Conservation (phyloP, 2,888 invertebrate species). For the Pasiphila rectangulata region DNA sequence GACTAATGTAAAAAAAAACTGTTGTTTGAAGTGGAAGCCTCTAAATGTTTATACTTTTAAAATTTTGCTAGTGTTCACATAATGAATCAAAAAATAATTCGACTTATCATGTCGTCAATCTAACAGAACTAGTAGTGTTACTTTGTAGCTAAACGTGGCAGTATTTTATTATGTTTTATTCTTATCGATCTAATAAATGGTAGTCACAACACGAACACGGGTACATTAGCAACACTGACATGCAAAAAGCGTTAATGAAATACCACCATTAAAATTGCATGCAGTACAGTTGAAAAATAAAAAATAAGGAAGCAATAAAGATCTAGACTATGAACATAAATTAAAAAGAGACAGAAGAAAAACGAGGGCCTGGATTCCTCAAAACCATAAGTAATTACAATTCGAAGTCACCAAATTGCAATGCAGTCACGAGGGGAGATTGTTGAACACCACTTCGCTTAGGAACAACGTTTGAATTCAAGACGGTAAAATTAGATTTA, state of each 20-base stretch:
- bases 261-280: slow-evolving; percentile 4
- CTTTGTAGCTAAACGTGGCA: not conserved
- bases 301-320: slow-evolving; percentile 5
- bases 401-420: slow-evolving; percentile 80
- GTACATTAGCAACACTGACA: slow-evolving; percentile 10
- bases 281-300: slow-evolving; percentile 2
- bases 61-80: slow-evolving; percentile 4
- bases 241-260: slow-evolving; percentile 10
- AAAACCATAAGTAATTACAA: slow-evolving; percentile 79
- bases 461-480: slow-evolving; percentile 44
- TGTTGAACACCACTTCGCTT: slow-evolving; percentile 67
- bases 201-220: slow-evolving; percentile 10
- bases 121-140: not conserved
- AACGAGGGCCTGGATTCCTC: slow-evolving; percentile 78
- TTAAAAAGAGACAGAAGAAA: slow-evolving; percentile 64
- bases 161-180: not conserved
- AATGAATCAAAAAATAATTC: slow-evolving; percentile 1
- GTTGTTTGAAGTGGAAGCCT: slow-evolving; percentile 14
- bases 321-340: slow-evolving; percentile 14
- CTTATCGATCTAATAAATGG: slow-evolving; percentile 3
- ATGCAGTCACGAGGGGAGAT: slow-evolving; percentile 83
- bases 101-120: not conserved
- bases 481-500: slow-evolving; percentile 47
- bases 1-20: slow-evolving; percentile 14
- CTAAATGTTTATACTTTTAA: slow-evolving; percentile 4